phyloP scores from a whole-genome alignment of 2,888 invertebrate genomes.

The Drosophila prostipennis region DNA sequence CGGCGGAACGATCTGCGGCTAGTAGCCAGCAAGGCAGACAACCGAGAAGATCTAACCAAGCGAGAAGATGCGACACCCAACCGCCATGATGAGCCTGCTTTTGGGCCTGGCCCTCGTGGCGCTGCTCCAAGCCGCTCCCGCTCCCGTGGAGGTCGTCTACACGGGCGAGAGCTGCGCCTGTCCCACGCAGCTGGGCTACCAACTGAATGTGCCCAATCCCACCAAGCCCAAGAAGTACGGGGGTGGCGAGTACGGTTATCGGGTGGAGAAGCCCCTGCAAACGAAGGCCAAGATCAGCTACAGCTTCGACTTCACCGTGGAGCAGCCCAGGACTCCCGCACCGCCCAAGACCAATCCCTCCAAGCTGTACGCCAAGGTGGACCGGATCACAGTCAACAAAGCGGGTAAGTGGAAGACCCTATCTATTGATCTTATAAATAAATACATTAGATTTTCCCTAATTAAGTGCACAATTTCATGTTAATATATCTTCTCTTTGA shows the following conservation, averaged over 20 bases:
- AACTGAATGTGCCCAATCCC: slow-evolving; percentile 70
- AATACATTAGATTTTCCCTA: too few relatives aligned
- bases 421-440: too few relatives aligned
- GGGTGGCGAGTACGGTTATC: slow-evolving; percentile 72
- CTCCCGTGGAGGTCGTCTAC: slow-evolving; percentile 69
- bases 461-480: too few relatives aligned
- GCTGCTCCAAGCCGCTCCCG: slow-evolving; percentile 42
- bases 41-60: slow-evolving; percentile 19
- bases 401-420: slow-evolving; percentile 61
- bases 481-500: too few relatives aligned
- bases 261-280: slow-evolving; percentile 72
- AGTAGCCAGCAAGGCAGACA: slow-evolving; percentile 60
- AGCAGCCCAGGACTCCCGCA: slow-evolving; percentile 73
- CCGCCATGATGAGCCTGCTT: background rate
- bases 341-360: slow-evolving; percentile 52
- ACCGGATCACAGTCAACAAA: slow-evolving; percentile 72
- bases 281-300: slow-evolving; percentile 74
- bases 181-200: slow-evolving; percentile 71
- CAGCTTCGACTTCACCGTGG: slow-evolving; percentile 80
- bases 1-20: slow-evolving; percentile 49
- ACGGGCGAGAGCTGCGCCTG: slow-evolving; percentile 80
- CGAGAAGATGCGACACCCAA: slow-evolving; percentile 5
- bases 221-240: slow-evolving; percentile 45
- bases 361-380: slow-evolving; percentile 73
- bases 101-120: slow-evolving; percentile 23